Percentiles rank a stretch among this genome's conserved stretches.
These are phyloP conservation scores for Sylvilagus bachmani DNA, from an alignment of 2,113 vertebrate genomes.

Conservation along the genomic window DNA sequence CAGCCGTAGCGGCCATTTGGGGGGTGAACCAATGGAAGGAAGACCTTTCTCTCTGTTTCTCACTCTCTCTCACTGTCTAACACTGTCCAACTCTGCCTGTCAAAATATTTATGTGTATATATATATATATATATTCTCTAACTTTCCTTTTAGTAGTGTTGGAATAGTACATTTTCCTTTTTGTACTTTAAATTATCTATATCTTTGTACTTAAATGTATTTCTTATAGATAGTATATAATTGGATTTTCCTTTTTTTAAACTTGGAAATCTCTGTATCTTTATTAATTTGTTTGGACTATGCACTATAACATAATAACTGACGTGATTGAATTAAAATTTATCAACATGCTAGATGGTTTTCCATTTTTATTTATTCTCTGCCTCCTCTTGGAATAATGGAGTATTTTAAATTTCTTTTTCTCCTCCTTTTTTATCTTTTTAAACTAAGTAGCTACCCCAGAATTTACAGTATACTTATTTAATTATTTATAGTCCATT, in stretches of 20 bases:
- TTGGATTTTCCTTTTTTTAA: not conserved
- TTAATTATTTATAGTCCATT: not conserved
- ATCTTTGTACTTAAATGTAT: not conserved
- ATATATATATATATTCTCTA: no score
- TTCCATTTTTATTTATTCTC: not conserved
- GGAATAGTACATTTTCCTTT: not conserved
- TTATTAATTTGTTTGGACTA: not conserved
- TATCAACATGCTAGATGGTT: not conserved
- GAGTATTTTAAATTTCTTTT: not conserved
- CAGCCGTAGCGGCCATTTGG: no score
- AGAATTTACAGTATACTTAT: not conserved
- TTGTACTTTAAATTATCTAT: not conserved
- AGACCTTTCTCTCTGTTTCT: no score
- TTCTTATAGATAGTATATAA: not conserved
- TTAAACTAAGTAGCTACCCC: not conserved
- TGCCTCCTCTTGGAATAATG: not conserved
- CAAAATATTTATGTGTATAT: no score
- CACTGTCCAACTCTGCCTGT: no score
- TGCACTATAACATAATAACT: not conserved
- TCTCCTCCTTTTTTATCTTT: not conserved
- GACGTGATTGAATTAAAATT: not conserved
- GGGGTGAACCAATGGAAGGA: no score
- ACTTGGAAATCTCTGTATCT: not conserved
- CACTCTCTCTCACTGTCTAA: no score
- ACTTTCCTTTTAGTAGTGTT: not conserved